Evolutionary conservation across 1,140 invertebrate genomes (phyloP), one percentile per base, ranked within the genome.

Genomic region (Drosophila neocordata): DNA sequence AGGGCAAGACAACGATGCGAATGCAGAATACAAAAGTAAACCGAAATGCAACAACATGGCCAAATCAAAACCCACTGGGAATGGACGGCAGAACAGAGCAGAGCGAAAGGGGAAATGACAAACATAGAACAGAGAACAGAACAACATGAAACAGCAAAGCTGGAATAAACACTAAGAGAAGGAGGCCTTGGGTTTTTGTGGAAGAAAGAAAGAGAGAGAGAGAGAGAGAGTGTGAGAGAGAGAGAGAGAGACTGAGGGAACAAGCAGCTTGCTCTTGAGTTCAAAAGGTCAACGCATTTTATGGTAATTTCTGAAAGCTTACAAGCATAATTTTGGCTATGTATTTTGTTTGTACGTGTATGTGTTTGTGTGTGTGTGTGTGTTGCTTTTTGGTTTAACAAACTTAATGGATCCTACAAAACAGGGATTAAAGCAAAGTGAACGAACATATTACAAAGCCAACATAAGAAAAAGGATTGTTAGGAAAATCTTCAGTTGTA

Each of bases 241-340:
- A 15, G 18, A 51, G 6, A 11, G 13, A 34, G 27, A 13, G n/a
- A 8, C 13, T 27, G 11, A 11, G 12, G n/a, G 22, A 3, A 20
- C 41, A 9, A 48, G 41, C 15, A 48, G 35, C 69, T 75, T 44
- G 56, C 55, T 27, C 60, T 65, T 59, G 52, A 77, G 74, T 69
- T 77, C 61, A 55, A 73, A 73, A 77, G 74, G 74, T 77, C 74
- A 77, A 77, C 70, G 71, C 62, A 77, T 73, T 77, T 76, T 66
- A 77, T 73, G 74, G 74, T 77, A 74, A 77, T 77, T 77, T 77
- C 65, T 34, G n/a, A 55, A 65, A 77, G 74, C 71, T 77, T 77
- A 77, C 74, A 73, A 77, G 66, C 74, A 77, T 77, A 73, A 77
- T 77, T 77, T 77, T 65, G 57, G 71, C 73, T 67, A 71, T 77